Conservation (phyloP, 2,888 invertebrate genomes). For the Empis livida region DNA sequence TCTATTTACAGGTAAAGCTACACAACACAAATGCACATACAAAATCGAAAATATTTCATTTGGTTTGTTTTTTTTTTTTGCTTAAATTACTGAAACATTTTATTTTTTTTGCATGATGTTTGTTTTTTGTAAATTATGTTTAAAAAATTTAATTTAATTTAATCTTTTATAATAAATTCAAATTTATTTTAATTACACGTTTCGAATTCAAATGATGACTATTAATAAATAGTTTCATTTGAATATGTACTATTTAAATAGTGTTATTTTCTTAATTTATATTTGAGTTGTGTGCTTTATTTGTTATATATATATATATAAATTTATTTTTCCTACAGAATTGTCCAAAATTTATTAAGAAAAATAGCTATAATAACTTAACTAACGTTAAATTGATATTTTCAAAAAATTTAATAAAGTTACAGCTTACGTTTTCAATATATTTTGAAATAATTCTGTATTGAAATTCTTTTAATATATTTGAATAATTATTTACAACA, state of each 20-base stretch:
- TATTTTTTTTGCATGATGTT: slow-evolving; percentile 1
- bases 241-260: slow-evolving; percentile 1
- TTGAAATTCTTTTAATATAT: too few species aligned
- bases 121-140: background rate
- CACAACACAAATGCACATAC: slow-evolving; percentile 19
- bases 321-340: background rate
- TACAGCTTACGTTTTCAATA: too few species aligned
- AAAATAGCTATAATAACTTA: background rate
- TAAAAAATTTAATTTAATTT: background rate
- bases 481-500: background rate
- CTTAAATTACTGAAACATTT: background rate
- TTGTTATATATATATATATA: slow-evolving; percentile 2
- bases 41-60: background rate
- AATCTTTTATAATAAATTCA: background rate
- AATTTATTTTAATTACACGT: slow-evolving; percentile 1
- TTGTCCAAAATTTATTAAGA: background rate
- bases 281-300: slow-evolving; percentile 12
- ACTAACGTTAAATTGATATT: too few species aligned
- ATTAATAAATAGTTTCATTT: background rate
- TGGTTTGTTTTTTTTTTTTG: slow-evolving; percentile 1
- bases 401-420: too few species aligned
- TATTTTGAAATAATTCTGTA: too few species aligned
- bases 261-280: slow-evolving; percentile 1
- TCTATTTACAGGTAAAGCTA: slow-evolving; percentile 44
- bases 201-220: background rate